Evolutionary conservation across 2,888 invertebrate species (phyloP).

Genomic region (Eumerus sabulonum): DNA sequence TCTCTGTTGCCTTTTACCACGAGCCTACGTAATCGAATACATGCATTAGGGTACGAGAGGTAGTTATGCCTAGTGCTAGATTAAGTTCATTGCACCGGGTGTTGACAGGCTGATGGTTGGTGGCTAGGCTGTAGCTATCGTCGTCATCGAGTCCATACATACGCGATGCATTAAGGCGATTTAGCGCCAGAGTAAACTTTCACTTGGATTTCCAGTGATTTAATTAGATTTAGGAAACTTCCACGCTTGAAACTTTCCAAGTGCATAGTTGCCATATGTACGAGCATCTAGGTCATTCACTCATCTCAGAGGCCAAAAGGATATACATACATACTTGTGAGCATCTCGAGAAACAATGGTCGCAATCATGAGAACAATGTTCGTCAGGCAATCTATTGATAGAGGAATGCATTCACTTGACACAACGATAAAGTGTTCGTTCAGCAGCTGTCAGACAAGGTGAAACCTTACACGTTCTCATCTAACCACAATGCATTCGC

Average conservation of each 20-base stretch:
- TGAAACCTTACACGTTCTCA: constrained; percentile 65
- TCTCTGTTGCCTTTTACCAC: constrained; percentile 28
- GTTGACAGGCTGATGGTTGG: constrained; percentile 2
- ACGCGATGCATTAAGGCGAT: constrained; percentile 40
- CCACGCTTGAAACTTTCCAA: not conserved
- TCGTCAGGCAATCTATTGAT: constrained; percentile 47
- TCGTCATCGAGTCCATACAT: constrained; percentile 15
- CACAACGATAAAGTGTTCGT: constrained; percentile 57
- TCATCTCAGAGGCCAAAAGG: constrained; percentile 40
- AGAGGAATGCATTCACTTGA: constrained; percentile 60
- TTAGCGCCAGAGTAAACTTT: constrained; percentile 39
- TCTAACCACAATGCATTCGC: constrained; percentile 48
- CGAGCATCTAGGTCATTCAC: constrained; percentile 17
- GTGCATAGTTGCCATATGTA: not conserved
- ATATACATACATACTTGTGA: constrained; percentile 21
- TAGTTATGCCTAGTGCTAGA: constrained; percentile 35
- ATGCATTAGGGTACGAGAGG: constrained; percentile 30
- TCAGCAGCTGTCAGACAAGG: constrained; percentile 64
- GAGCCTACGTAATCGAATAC: constrained; percentile 54
- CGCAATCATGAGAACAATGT: constrained; percentile 54
- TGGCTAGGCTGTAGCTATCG: not conserved
- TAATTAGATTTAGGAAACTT: constrained; percentile 59
- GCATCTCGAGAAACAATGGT: constrained; percentile 53
- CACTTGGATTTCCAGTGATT: constrained; percentile 38
- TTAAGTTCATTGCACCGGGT: constrained; percentile 62